A percentile compares a stretch with the other conserved stretches of the same genome.
Evolutionary conservation across 2,888 invertebrate species (phyloP).

Genomic region (Alloscopus bannaensis): DNA sequence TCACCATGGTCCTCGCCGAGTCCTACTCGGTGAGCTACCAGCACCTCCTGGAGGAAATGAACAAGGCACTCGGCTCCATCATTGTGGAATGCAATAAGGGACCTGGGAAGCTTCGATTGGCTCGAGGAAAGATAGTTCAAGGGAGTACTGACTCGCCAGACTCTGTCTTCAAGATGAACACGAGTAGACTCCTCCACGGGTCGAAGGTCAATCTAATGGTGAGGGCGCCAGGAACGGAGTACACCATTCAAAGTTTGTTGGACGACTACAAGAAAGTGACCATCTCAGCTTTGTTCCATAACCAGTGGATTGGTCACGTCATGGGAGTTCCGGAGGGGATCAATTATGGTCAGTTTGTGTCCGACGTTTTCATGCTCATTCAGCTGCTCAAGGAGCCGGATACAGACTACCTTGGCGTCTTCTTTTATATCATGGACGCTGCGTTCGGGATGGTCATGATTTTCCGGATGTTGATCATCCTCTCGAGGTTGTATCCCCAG

Average conservation of each 20-base stretch:
- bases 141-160: neutral
- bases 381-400: conserved; percentile 64
- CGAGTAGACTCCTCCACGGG: neutral
- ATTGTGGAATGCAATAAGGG: neutral
- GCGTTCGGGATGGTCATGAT: conserved; percentile 65
- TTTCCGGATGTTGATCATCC: conserved; percentile 62
- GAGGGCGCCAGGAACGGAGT: conserved; percentile 20
- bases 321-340: conserved; percentile 42
- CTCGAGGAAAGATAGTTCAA: neutral
- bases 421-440: conserved; percentile 60
- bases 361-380: conserved; percentile 61
- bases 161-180: neutral
- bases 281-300: conserved; percentile 36
- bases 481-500: conserved; percentile 39
- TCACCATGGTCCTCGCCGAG: conserved; percentile 42
- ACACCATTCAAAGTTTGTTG: conserved; percentile 7
- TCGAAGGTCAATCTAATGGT: neutral
- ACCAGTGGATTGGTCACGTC: conserved; percentile 32
- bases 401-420: conserved; percentile 53
- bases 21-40: conserved; percentile 36
- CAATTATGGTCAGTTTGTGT: conserved; percentile 58
- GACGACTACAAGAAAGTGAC: conserved; percentile 33
- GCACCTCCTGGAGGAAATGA: conserved; percentile 48
- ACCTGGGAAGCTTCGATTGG: too few species aligned
- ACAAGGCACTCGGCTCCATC: conserved; percentile 13